Percentiles rank a stretch among this genome's conserved stretches.
Conservation (phyloP, 2,113 vertebrate species). For the Cheilinus undulatus region DNA sequence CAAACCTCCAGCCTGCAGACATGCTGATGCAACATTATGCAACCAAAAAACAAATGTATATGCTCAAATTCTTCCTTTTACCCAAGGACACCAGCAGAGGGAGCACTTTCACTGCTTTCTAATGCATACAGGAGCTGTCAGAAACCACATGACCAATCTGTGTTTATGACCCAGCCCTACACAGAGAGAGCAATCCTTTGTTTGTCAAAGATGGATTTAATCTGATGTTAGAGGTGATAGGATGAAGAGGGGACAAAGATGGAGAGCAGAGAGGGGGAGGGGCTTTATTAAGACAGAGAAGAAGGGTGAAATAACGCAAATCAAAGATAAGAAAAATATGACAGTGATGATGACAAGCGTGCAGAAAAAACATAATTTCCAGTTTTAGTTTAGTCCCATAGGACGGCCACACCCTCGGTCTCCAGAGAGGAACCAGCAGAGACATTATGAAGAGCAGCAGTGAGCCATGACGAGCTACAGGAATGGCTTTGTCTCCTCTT, state of each 20-base stretch:
- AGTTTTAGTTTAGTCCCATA: conserved; percentile 22
- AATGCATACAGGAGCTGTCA: neutral
- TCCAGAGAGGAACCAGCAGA: conserved; percentile 6
- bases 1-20: neutral
- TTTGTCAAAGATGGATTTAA: conserved; percentile 45
- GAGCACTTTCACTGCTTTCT: conserved; percentile 22
- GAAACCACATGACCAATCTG: conserved; percentile 52
- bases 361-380: conserved; percentile 9
- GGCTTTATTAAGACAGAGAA: neutral
- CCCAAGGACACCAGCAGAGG: conserved; percentile 71
- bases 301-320: neutral
- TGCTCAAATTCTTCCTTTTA: neutral
- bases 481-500: neutral
- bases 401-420: conserved; percentile 43
- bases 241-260: neutral
- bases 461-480: conserved; percentile 8
- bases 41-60: neutral
- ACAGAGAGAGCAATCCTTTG: conserved; percentile 53
- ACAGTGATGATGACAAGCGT: neutral
- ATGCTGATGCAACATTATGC: conserved; percentile 33
- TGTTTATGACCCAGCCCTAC: conserved; percentile 52
- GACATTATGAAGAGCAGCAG: conserved; percentile 1
- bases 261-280: no score
- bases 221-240: conserved; percentile 1
- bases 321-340: neutral